These are phyloP conservation scores for Drosophila cardini DNA, from an alignment of 1,140 invertebrate species.

Conservation along the genomic window DNA sequence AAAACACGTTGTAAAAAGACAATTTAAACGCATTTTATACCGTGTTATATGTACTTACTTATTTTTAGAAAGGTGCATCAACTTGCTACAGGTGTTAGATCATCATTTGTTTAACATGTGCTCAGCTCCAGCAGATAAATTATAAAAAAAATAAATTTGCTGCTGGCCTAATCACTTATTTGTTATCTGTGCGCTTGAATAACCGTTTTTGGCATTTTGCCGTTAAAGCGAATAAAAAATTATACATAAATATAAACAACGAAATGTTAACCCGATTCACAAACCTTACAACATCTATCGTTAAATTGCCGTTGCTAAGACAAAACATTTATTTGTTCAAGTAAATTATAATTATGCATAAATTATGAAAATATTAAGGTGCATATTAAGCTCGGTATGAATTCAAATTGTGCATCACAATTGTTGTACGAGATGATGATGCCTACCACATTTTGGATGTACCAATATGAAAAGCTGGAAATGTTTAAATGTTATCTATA, in stretches of 20 bases:
- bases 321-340: conserved; percentile 33
- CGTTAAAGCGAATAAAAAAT: conserved; percentile 24
- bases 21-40: not conserved
- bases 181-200: conserved; percentile 36
- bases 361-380: conserved; percentile 53
- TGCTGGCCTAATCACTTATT: conserved; percentile 28
- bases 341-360: conserved; percentile 36
- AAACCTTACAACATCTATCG: conserved; percentile 42
- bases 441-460: conserved; percentile 37
- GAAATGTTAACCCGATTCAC: conserved; percentile 40
- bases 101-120: conserved; percentile 11
- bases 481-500: conserved; percentile 1
- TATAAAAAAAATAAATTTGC: conserved; percentile 8
- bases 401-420: conserved; percentile 39
- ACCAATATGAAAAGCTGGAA: conserved; percentile 60
- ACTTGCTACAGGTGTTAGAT: conserved; percentile 1
- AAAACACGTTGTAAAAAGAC: conserved; percentile 5
- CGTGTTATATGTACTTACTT: not conserved
- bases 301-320: conserved; percentile 25
- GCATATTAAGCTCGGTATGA: conserved; percentile 17
- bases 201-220: conserved; percentile 34
- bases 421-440: conserved; percentile 37
- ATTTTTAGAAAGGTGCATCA: conserved; percentile 25
- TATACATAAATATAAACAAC: not conserved
- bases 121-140: conserved; percentile 3